Base-by-base conservation (phyloP, 1,140 invertebrate genomes). In the Drosophila bifasciata region DNA sequence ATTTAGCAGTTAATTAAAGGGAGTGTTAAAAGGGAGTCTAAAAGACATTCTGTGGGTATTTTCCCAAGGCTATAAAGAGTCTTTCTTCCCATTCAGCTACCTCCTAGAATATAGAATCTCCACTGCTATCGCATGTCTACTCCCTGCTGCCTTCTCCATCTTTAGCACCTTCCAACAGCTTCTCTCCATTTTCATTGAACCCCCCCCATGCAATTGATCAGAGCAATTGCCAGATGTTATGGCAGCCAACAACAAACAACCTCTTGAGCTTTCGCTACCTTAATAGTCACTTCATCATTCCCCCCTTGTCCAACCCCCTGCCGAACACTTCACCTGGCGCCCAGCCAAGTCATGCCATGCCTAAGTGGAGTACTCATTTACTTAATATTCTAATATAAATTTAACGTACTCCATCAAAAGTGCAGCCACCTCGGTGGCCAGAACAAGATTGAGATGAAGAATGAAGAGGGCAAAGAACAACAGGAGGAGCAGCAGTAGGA, bases 331-430 rank as follows among this genome's bases (percentile, higher is more conserved):
- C 45, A 61, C 51, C 45, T 49, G 41, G 32, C 32, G 45, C 49
- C 32, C 43, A 25, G 45, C 49, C 32, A 45, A 25, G 45, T n/a
- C n/a, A n/a, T n/a, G n/a, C n/a, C n/a, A n/a, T n/a, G n/a, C 49
- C 46, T 77, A 73, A 81, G 78, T 77, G 57, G 58, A 68, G 45
- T 51, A 59, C 69, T 81, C 79, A 72, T 77, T 73, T 61, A 62
- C 45, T 21, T 81, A 81, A 81, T 81, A 81, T 81, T 78, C 69
- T 81, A 81, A 81, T 81, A 81, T 83, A 81, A 81, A 83, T 81
- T 81, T 83, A 81, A 78, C 69, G 60, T 59, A 64, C 79, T 81
- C 57, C 74, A 81, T 83, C 73, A 81, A 52, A 67, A 81, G 72
- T 71, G 67, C 58, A 60, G 77, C 50, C 32, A 55, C 46, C 60